phyloP scores from a whole-genome alignment of 2,888 invertebrate species.

The Drosophila mimica region DNA sequence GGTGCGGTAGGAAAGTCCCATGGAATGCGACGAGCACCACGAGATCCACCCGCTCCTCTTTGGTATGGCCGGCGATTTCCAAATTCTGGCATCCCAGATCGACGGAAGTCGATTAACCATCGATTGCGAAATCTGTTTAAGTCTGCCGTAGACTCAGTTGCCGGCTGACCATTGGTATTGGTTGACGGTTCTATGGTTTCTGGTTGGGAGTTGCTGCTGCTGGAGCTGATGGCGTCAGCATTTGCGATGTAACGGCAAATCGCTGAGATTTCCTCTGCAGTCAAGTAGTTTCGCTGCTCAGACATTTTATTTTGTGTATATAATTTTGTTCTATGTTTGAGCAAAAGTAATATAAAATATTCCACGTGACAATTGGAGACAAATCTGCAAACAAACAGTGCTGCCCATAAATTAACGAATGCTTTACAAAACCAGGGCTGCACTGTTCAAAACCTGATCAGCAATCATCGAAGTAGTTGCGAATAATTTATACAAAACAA shows the following conservation, averaged over 20 bases:
- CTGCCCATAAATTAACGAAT: background rate
- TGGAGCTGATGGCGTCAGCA: background rate
- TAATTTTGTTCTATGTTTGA: background rate
- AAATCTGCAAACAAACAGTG: background rate
- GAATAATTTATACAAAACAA: background rate
- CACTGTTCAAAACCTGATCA: background rate
- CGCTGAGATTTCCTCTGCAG: background rate
- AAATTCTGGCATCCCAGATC: too few species aligned
- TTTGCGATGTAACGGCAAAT: background rate
- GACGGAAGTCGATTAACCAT: too few species aligned
- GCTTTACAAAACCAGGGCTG: background rate
- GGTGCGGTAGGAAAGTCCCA: too few species aligned
- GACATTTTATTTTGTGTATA: constrained; percentile 18
- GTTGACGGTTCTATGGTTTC: background rate
- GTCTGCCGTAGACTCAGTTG: too few species aligned
- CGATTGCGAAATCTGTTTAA: too few species aligned
- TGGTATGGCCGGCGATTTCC: too few species aligned
- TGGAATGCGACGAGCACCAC: too few species aligned
- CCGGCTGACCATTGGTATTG: too few species aligned
- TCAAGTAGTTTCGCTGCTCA: constrained; percentile 4
- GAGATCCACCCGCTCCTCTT: too few species aligned
- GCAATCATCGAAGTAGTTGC: background rate
- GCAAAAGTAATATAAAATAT: background rate
- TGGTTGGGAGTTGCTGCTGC: background rate
- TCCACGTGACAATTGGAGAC: constrained; percentile 8